A percentile compares a stretch with the other conserved stretches of the same genome.
These are phyloP conservation scores for Ceratina japonica DNA, from an alignment of 1,140 invertebrate genomes.

Conservation along the genomic window DNA sequence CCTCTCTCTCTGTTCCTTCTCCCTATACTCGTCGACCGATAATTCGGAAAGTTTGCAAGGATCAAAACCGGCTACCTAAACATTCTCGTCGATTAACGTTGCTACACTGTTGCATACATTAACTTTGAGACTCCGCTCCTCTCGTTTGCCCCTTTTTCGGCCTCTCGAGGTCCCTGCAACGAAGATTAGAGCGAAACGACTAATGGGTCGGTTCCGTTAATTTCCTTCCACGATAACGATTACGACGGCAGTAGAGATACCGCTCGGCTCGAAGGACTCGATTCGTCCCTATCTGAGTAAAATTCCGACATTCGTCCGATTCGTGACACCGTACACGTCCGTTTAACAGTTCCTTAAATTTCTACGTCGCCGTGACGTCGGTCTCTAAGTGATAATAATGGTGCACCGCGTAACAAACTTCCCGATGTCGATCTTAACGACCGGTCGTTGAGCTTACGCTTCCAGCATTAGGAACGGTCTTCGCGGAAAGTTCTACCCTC, in stretches of 20 bases:
- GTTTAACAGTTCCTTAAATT: neutral
- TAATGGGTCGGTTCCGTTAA: neutral
- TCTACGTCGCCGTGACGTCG: no score
- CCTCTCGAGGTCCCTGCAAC: no score
- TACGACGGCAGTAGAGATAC: neutral
- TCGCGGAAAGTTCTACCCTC: neutral
- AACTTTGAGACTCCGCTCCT: neutral
- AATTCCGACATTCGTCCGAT: neutral
- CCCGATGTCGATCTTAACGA: conserved; percentile 18
- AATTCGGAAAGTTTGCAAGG: conserved; percentile 24
- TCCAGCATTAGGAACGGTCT: neutral
- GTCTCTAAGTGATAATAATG: neutral
- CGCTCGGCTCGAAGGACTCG: neutral
- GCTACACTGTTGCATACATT: neutral
- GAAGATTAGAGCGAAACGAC: neutral
- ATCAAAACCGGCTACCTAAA: conserved; percentile 25
- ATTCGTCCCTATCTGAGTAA: neutral
- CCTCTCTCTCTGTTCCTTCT: neutral
- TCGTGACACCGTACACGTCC: neutral
- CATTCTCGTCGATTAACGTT: conserved; percentile 12
- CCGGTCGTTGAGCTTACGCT: neutral
- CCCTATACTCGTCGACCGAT: conserved; percentile 17
- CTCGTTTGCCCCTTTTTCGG: neutral
- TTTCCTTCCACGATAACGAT: neutral
- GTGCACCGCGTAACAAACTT: neutral